These are phyloP conservation scores for Diarsia brunnea DNA, from an alignment of 2,888 invertebrate genomes.

Conservation along the genomic window DNA sequence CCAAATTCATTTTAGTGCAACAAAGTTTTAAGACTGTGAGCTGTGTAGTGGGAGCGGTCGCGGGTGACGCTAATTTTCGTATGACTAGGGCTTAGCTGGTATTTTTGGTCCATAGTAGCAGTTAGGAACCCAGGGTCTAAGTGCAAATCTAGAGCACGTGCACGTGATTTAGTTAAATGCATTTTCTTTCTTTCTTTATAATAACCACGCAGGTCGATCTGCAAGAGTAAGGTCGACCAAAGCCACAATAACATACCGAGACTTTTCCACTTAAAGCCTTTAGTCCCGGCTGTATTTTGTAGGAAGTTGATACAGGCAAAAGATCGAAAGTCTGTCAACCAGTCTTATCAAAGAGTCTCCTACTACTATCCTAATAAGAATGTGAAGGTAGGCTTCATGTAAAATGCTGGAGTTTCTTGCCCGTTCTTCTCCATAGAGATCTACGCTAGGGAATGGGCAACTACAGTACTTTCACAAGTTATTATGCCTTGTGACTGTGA, in stretches of 20 bases:
- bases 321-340: neutral
- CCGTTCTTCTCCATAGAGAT: no score
- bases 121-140: neutral
- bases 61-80: neutral
- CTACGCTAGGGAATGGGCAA: no score
- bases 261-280: no score
- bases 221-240: no score
- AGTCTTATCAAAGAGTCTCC: neutral
- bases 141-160: neutral
- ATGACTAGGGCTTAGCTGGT: neutral
- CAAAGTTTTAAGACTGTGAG: neutral
- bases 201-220: neutral
- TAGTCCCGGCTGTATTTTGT: neutral
- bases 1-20: constrained; percentile 21
- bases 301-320: no score
- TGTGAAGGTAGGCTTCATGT: neutral
- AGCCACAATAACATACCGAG: no score
- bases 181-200: no score
- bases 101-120: neutral
- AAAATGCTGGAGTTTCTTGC: neutral
- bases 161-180: no score
- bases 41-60: neutral
- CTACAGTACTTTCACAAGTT: no score
- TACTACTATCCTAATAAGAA: neutral
- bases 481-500: no score